A percentile compares a stretch with the other conserved stretches of the same genome.
phyloP scores from a whole-genome alignment of 2,113 vertebrate genomes.

The Caretta caretta region DNA sequence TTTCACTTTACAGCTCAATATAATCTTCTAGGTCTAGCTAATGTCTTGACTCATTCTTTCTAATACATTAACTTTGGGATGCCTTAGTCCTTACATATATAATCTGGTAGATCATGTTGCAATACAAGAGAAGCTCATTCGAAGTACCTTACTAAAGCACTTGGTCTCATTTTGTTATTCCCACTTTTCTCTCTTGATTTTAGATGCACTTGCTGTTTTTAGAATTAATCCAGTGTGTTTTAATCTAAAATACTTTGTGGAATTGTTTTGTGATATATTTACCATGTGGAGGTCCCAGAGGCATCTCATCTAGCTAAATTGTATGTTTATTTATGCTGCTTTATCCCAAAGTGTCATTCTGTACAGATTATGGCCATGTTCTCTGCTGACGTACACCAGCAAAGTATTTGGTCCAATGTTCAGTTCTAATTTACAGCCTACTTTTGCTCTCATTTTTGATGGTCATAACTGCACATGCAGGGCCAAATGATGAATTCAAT shows the following conservation, averaged over 20 bases:
- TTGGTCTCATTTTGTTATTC: neutral
- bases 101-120: constrained; percentile 33
- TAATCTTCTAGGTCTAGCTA: neutral
- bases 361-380: neutral
- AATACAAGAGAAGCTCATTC: neutral
- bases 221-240: neutral
- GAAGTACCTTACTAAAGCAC: neutral
- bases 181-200: neutral
- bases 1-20: constrained; percentile 16
- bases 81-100: constrained; percentile 11
- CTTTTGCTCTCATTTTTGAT: neutral
- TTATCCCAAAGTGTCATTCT: neutral
- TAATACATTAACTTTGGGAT: constrained; percentile 28
- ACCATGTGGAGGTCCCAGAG: neutral
- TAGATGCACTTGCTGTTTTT: neutral
- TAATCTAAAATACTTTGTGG: neutral
- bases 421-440: neutral
- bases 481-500: neutral
- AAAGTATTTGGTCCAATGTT: neutral
- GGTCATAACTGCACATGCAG: neutral
- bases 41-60: constrained; percentile 26
- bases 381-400: neutral
- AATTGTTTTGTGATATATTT: neutral
- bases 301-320: neutral
- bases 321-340: neutral